phyloP scores from a whole-genome alignment of 2,113 vertebrate species.

The Corythoichthys intestinalis region DNA sequence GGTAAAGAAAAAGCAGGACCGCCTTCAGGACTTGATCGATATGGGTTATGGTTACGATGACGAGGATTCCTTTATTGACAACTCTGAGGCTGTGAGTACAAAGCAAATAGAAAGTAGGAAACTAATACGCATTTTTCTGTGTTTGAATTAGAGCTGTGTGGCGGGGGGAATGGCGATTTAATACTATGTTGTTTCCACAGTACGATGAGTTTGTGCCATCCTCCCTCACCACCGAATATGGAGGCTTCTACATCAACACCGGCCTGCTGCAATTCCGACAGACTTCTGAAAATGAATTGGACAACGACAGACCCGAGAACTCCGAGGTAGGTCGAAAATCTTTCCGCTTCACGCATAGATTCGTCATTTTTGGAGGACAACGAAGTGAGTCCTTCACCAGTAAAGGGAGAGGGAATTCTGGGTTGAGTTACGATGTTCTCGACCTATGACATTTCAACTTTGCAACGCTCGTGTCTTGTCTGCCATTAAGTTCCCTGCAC shows the following conservation, averaged over 20 bases:
- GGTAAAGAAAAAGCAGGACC: slow-evolving; percentile 80
- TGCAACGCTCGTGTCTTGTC: too few relatives aligned
- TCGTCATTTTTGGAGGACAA: too few relatives aligned
- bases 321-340: slow-evolving; percentile 74
- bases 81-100: slow-evolving; percentile 91
- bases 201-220: slow-evolving; percentile 95
- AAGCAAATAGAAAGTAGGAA: too few relatives aligned
- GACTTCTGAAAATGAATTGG: slow-evolving; percentile 78
- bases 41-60: slow-evolving; percentile 95
- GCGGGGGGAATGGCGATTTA: neutral
- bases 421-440: too few relatives aligned
- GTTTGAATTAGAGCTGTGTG: too few relatives aligned
- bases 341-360: too few relatives aligned
- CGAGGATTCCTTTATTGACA: slow-evolving; percentile 95
- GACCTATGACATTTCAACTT: too few relatives aligned
- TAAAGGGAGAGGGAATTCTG: too few relatives aligned
- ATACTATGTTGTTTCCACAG: slow-evolving; percentile 53
- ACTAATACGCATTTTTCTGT: too few relatives aligned
- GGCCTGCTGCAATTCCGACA: slow-evolving; percentile 87
- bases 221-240: slow-evolving; percentile 86
- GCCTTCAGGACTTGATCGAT: slow-evolving; percentile 90
- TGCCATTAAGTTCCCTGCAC: too few relatives aligned
- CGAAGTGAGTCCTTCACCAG: too few relatives aligned
- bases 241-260: slow-evolving; percentile 95
- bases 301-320: slow-evolving; percentile 60